A percentile compares a stretch with the other conserved stretches of the same genome.
phyloP scores from a whole-genome alignment of 2,797 vertebrate species.

The Bradypodion pumilum region DNA sequence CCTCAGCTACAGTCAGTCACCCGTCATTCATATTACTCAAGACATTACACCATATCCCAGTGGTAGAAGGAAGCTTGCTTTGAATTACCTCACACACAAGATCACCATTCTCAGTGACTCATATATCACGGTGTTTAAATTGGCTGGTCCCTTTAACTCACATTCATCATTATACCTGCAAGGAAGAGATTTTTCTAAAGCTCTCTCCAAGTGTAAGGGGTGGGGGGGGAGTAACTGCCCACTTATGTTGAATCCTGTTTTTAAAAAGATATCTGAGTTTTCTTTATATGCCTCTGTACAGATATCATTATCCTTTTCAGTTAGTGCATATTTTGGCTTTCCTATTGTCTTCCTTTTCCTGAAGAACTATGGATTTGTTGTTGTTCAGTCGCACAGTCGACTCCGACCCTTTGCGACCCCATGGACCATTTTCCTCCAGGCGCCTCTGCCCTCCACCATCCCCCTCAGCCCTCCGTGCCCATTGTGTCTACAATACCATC shows the following conservation, averaged over 20 bases:
- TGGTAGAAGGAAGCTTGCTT: background rate
- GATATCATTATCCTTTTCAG: background rate
- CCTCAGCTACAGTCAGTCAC: no score
- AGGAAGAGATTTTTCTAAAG: background rate
- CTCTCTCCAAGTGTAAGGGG: background rate
- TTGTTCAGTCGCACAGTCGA: no score
- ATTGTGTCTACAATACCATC: no score
- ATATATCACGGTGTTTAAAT: constrained; percentile 26
- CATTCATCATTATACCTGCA: constrained; percentile 21
- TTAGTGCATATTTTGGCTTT: no score
- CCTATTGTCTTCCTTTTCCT: background rate
- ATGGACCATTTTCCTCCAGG: no score
- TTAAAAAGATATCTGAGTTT: background rate
- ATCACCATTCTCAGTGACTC: background rate
- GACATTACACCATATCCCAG: background rate
- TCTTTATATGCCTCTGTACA: background rate
- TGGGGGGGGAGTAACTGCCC: background rate
- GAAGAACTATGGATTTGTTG: background rate
- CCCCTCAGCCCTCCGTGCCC: no score
- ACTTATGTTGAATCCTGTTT: background rate
- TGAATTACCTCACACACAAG: constrained; percentile 12
- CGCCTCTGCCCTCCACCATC: no score
- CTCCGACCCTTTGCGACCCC: no score
- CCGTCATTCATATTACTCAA: constrained; percentile 6
- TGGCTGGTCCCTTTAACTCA: background rate